Evolutionary conservation across 1,140 invertebrate species (phyloP).

Genomic region (Leptinotarsa lineolata): DNA sequence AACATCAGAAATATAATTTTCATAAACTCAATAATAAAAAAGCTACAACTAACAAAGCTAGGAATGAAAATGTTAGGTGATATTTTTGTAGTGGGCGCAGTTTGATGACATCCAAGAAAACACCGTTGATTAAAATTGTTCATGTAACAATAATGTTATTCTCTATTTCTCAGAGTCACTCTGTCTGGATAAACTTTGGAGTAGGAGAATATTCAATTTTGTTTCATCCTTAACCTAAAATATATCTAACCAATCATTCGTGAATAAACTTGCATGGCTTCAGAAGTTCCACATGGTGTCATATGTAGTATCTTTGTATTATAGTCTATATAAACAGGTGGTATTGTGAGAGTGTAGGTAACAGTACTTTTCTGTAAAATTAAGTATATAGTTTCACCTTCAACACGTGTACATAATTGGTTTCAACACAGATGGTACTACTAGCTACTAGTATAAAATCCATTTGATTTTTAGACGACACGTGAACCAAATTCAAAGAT

Average conservation of each 20-base stretch:
- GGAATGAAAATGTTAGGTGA: not conserved
- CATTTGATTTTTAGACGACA: too few relatives aligned
- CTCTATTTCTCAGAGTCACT: too few relatives aligned
- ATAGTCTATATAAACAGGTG: too few relatives aligned
- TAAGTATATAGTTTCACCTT: too few relatives aligned
- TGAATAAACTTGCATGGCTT: not conserved
- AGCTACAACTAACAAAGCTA: constrained; percentile 1
- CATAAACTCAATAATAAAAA: not conserved
- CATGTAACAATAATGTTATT: not conserved
- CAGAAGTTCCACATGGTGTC: too few relatives aligned
- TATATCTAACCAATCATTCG: not conserved
- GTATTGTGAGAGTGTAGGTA: too few relatives aligned
- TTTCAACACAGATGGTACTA: too few relatives aligned
- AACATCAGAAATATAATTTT: constrained; percentile 17
- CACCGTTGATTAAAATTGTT: not conserved
- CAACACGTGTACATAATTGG: too few relatives aligned
- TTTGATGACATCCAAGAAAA: not conserved
- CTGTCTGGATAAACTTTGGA: not conserved
- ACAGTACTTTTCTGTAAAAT: too few relatives aligned
- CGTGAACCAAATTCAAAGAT: too few relatives aligned
- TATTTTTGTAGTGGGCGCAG: not conserved
- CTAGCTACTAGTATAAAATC: too few relatives aligned
- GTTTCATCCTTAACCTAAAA: not conserved
- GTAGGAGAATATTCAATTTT: not conserved
- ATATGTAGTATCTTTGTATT: not conserved